These are phyloP conservation scores for Periophthalmus magnuspinnatus DNA, from an alignment of 2,797 vertebrate species.

Conservation along the genomic window DNA sequence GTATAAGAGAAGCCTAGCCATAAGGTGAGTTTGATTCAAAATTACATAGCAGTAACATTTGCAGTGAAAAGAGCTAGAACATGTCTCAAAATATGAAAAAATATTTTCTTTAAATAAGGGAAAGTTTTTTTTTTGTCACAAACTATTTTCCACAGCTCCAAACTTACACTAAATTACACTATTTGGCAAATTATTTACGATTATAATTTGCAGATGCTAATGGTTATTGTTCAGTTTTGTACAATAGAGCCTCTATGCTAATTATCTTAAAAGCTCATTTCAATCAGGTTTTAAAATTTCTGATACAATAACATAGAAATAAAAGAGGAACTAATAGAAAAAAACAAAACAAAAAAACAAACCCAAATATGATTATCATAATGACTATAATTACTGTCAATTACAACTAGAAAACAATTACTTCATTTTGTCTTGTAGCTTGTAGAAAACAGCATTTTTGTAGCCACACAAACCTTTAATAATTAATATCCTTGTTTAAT, in stretches of 20 bases:
- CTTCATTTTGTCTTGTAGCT: neutral
- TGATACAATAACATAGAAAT: neutral
- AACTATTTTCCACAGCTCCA: neutral
- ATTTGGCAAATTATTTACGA: neutral
- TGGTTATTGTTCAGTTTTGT: neutral
- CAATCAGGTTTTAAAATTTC: neutral
- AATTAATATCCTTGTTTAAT: neutral
- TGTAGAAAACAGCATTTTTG: neutral
- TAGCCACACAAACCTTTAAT: neutral
- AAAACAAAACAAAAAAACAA: neutral
- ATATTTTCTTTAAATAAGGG: too few species aligned
- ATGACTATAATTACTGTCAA: neutral
- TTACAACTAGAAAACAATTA: neutral
- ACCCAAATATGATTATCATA: neutral
- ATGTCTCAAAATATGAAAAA: too few species aligned
- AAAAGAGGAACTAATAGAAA: neutral
- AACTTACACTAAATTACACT: neutral
- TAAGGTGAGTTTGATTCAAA: too few species aligned
- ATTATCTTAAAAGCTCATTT: constrained; percentile 1
- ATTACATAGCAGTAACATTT: too few species aligned
- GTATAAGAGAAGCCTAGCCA: too few species aligned
- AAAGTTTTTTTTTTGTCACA: neutral
- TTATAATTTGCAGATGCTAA: neutral
- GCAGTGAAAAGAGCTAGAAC: too few species aligned
- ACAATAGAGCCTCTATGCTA: neutral